Percentiles rank a stretch among this genome's conserved stretches.
These are phyloP conservation scores for Eustalomyia histrio DNA, from an alignment of 2,888 invertebrate species.

Conservation along the genomic window DNA sequence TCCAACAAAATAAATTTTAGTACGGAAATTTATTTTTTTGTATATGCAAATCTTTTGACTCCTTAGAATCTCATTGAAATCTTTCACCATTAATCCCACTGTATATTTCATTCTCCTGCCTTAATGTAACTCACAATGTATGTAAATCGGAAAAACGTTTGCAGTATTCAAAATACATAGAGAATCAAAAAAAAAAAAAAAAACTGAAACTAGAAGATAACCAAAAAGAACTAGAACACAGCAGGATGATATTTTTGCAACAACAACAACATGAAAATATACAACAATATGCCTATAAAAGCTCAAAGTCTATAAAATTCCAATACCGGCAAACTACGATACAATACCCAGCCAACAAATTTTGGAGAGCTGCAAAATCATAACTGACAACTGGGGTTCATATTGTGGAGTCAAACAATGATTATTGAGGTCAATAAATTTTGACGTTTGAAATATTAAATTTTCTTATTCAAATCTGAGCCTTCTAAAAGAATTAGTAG, in stretches of 20 bases:
- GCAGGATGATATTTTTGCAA: constrained; percentile 74
- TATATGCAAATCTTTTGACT: too few relatives aligned
- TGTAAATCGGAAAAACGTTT: constrained; percentile 45
- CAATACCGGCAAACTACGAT: constrained; percentile 22
- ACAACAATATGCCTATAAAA: constrained; percentile 59
- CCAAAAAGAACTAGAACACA: constrained; percentile 74
- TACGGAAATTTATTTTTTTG: too few relatives aligned
- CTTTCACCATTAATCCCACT: neutral
- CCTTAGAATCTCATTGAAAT: too few relatives aligned
- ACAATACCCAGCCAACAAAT: constrained; percentile 14
- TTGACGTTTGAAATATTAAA: too few relatives aligned
- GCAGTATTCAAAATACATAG: constrained; percentile 40
- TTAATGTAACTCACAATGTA: constrained; percentile 18
- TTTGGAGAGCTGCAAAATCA: too few relatives aligned
- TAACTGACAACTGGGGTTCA: too few relatives aligned
- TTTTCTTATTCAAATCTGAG: too few relatives aligned
- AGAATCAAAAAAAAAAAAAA: constrained; percentile 48
- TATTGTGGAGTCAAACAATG: too few relatives aligned
- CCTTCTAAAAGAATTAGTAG: too few relatives aligned
- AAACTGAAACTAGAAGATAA: constrained; percentile 33
- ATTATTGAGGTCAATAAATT: too few relatives aligned
- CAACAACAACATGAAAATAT: constrained; percentile 14
- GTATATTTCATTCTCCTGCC: neutral
- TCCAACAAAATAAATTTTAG: too few relatives aligned
- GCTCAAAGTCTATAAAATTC: constrained; percentile 54